Evolutionary conservation across 2,113 vertebrate genomes (phyloP).

Genomic region (Pica pica): DNA sequence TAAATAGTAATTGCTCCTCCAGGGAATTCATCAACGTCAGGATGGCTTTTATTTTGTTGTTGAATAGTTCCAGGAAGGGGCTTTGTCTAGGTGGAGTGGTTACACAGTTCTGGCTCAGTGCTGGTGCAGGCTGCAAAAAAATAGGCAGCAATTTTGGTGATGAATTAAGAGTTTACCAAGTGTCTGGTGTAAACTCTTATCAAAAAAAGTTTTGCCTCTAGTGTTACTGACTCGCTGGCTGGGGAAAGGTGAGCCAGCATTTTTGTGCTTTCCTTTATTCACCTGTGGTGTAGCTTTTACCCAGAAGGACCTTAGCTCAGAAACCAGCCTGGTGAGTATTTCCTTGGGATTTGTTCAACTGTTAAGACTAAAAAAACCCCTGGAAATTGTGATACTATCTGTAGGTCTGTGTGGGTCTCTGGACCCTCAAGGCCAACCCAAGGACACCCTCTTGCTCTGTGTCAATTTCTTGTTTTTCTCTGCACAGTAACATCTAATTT

Average conservation of each 20-base stretch:
- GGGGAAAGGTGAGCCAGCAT: neutral
- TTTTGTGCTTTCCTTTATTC: neutral
- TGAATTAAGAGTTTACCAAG: neutral
- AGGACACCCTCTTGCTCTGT: neutral
- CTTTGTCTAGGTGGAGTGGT: neutral
- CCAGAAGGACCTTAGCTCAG: neutral
- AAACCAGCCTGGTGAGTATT: neutral
- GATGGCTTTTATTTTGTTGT: constrained; percentile 26
- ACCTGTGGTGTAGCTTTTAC: neutral
- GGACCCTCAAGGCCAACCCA: neutral
- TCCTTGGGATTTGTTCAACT: neutral
- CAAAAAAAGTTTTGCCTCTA: neutral
- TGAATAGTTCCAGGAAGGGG: neutral
- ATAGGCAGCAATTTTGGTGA: neutral
- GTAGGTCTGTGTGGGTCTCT: neutral
- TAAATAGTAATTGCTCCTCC: constrained; percentile 85
- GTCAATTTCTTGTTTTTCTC: neutral
- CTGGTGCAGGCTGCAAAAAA: neutral
- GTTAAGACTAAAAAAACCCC: neutral
- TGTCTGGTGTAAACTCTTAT: neutral
- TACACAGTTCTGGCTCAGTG: neutral
- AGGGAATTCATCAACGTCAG: constrained; percentile 69
- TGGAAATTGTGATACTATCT: neutral
- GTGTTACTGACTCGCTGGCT: neutral
- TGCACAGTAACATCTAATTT: neutral